Percentiles rank a stretch among this genome's conserved stretches.
phyloP scores from a whole-genome alignment of 23 tunicate genomes.

The Styela clava region DNA sequence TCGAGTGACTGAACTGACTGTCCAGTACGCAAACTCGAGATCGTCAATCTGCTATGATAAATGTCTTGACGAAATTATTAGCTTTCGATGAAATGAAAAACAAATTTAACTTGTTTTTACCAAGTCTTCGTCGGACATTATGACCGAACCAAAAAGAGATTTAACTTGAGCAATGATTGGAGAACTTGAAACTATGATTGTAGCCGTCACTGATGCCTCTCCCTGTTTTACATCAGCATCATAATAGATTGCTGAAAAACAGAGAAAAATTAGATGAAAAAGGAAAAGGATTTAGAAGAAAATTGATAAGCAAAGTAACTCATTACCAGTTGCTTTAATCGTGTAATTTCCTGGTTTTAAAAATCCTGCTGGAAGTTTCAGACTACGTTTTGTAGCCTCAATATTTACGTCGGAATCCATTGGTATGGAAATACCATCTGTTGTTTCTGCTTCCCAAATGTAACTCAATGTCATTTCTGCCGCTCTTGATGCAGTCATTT shows the following conservation, averaged over 20 bases:
- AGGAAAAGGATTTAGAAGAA: background rate
- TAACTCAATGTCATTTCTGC: background rate
- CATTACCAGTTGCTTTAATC: constrained; percentile 23
- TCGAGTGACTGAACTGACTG: too few species aligned
- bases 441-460: constrained; percentile 14
- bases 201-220: background rate
- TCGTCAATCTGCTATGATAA: too few species aligned
- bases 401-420: background rate
- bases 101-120: too few species aligned
- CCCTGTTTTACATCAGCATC: background rate
- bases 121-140: background rate
- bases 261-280: background rate
- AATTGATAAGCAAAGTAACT: too few species aligned
- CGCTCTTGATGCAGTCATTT: background rate
- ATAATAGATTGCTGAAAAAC: background rate
- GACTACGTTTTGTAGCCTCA: background rate
- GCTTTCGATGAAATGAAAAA: too few species aligned
- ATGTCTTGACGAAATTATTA: too few species aligned
- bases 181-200: background rate
- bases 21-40: too few species aligned
- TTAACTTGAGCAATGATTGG: background rate
- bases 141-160: background rate
- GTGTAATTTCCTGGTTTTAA: constrained; percentile 12
- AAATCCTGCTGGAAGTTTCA: background rate
- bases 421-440: background rate